Conservation (phyloP, 2,113 vertebrate genomes). For the Mungos mungo region DNA sequence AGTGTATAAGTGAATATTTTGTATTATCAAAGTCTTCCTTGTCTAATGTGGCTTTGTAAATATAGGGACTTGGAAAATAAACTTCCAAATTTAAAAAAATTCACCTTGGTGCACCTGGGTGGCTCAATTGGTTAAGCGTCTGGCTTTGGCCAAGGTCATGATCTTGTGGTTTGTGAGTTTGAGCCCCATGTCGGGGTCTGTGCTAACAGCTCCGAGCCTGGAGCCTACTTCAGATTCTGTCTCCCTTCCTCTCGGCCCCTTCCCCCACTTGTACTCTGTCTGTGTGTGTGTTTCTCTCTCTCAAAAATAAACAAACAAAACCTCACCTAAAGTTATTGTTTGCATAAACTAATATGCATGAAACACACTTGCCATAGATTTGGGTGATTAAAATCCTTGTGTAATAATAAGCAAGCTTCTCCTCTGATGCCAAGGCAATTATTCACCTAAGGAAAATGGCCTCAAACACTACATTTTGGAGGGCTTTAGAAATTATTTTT, state of each 20-base stretch:
- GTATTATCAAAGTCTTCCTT: neutral
- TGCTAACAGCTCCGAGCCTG: too few relatives aligned
- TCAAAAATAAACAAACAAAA: too few relatives aligned
- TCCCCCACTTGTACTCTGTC: too few relatives aligned
- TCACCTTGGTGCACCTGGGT: too few relatives aligned
- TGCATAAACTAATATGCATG: neutral
- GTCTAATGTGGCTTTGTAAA: neutral
- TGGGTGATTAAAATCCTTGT: neutral
- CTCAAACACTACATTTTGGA: neutral
- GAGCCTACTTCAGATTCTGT: too few relatives aligned
- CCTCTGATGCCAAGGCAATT: neutral
- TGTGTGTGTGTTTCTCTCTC: too few relatives aligned
- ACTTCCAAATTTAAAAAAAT: neutral
- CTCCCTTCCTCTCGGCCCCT: too few relatives aligned
- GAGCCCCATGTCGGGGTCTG: too few relatives aligned
- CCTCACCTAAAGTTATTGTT: neutral
- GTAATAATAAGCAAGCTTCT: neutral
- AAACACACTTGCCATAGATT: neutral
- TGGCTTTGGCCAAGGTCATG: too few relatives aligned
- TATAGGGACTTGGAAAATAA: neutral
- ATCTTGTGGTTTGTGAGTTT: too few relatives aligned
- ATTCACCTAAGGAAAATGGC: neutral
- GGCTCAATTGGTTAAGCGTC: too few relatives aligned
- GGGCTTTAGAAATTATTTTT: neutral
- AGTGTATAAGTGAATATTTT: neutral